These are phyloP conservation scores for Cricetomys ansorgei DNA, from an alignment of 2,113 vertebrate genomes.

Conservation along the genomic window DNA sequence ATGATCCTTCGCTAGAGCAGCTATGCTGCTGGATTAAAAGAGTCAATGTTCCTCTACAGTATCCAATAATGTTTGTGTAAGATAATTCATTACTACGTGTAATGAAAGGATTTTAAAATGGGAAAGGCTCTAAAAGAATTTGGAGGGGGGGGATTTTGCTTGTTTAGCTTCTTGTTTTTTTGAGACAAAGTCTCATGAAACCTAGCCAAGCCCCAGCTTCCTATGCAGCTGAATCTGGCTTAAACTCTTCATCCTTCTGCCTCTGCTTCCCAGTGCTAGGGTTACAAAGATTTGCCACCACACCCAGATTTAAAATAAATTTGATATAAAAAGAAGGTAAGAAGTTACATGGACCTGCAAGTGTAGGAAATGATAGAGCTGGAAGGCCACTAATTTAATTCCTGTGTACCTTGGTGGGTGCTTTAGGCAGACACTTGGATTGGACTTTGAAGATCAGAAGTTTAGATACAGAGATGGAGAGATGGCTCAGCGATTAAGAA, in stretches of 20 bases:
- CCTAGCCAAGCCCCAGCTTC: neutral
- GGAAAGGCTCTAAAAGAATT: constrained; percentile 48
- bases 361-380: neutral
- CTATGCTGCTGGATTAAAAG: too few relatives aligned
- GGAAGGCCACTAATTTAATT: constrained; percentile 25
- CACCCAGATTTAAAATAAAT: neutral
- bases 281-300: neutral
- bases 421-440: constrained; percentile 35
- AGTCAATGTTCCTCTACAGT: too few relatives aligned
- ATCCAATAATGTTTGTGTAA: too few relatives aligned
- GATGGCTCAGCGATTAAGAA: neutral
- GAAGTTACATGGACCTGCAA: neutral
- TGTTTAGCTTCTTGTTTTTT: neutral
- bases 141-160: neutral
- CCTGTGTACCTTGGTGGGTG: neutral
- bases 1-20: too few relatives aligned
- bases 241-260: neutral
- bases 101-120: neutral
- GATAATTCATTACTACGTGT: constrained; percentile 40
- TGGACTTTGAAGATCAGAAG: constrained; percentile 33
- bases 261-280: neutral
- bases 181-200: neutral
- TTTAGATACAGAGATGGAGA: neutral
- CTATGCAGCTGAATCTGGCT: neutral
- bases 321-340: constrained; percentile 26